A percentile compares a stretch with the other conserved stretches of the same genome.
These are phyloP conservation scores for Drosophila sucinea DNA, from an alignment of 1,140 invertebrate species.

Conservation along the genomic window DNA sequence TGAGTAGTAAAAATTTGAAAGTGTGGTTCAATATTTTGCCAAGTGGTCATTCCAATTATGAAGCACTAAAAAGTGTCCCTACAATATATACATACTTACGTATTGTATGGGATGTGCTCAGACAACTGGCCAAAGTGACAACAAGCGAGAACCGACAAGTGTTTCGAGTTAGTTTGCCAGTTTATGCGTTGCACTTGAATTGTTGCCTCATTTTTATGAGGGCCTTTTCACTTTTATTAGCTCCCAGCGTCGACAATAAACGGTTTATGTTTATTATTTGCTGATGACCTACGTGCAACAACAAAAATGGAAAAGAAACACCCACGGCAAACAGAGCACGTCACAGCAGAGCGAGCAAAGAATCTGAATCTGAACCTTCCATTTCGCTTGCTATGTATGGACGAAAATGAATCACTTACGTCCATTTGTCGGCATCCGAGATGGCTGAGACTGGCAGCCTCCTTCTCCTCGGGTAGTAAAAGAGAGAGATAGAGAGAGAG, in stretches of 20 bases:
- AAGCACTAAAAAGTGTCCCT: neutral
- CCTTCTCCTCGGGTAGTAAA: slow-evolving; percentile 55
- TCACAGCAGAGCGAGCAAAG: neutral
- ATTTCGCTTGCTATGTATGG: neutral
- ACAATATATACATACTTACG: neutral
- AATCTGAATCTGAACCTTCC: neutral
- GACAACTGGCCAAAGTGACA: neutral
- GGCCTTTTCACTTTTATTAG: slow-evolving; percentile 77
- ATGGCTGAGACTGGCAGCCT: neutral
- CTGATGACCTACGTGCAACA: slow-evolving; percentile 77
- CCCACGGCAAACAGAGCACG: neutral
- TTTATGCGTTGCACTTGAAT: slow-evolving; percentile 76
- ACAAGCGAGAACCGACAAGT: slow-evolving; percentile 21
- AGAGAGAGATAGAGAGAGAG: slow-evolving; percentile 1
- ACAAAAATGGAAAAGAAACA: slow-evolving; percentile 13
- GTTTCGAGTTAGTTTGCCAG: slow-evolving; percentile 11
- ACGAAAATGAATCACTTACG: slow-evolving; percentile 73
- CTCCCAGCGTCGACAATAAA: slow-evolving; percentile 73
- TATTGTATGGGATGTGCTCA: neutral
- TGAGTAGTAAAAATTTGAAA: neutral
- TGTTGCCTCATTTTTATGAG: slow-evolving; percentile 70
- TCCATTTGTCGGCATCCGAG: slow-evolving; percentile 47
- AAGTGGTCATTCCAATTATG: neutral
- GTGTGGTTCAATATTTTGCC: neutral
- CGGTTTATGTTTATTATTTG: slow-evolving; percentile 82